Percentiles rank a stretch among this genome's conserved stretches.
Conservation (phyloP, 2,797 vertebrate genomes). For the Poecilia picta region DNA sequence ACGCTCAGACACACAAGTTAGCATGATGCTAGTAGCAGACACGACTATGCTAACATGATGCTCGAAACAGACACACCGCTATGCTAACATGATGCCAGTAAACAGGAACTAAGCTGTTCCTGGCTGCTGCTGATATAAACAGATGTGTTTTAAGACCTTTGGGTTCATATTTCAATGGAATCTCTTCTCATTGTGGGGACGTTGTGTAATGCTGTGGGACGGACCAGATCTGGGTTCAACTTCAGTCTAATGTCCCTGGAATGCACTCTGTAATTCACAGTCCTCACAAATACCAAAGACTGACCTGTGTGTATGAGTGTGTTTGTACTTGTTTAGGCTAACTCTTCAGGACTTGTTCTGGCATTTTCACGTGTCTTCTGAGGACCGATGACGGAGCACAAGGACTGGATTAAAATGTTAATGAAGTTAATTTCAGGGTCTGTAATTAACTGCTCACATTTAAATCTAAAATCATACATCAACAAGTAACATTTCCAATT, state of each 20-base stretch:
- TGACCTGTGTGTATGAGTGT: background rate
- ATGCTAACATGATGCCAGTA: background rate
- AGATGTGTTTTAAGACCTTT: background rate
- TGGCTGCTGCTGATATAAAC: background rate
- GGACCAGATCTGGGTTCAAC: background rate
- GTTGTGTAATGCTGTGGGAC: background rate
- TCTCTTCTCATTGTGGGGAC: background rate
- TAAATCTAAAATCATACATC: too few relatives aligned
- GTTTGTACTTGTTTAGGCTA: background rate
- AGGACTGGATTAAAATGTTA: too few relatives aligned
- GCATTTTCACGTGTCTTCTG: background rate
- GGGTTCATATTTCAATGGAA: background rate
- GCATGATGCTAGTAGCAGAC: background rate
- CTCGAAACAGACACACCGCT: background rate
- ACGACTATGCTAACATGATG: background rate
- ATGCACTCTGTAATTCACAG: background rate
- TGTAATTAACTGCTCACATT: too few relatives aligned
- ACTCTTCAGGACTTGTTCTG: background rate
- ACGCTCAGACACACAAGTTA: background rate
- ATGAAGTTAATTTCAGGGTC: too few relatives aligned
- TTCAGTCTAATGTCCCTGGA: constrained; percentile 2
- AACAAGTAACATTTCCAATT: too few relatives aligned
- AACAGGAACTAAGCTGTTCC: background rate
- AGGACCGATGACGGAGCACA: background rate
- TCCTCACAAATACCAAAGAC: background rate